Base-by-base conservation (phyloP, 2,888 invertebrate species). In the Anticlea derivata region DNA sequence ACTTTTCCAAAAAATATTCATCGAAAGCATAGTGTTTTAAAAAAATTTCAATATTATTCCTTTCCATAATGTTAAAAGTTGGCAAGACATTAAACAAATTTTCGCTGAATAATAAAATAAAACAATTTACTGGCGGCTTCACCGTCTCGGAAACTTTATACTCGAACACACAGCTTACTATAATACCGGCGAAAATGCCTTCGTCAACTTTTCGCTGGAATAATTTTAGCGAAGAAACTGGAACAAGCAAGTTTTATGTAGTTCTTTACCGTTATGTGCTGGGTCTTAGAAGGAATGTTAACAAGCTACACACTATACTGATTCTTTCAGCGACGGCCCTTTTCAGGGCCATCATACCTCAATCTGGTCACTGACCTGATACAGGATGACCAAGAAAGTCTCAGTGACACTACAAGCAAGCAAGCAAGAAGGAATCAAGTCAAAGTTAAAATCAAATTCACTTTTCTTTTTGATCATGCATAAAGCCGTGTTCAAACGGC, bases 81-180 rank as follows among this genome's bases (percentile, higher is more conserved):
- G 29, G 35, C 48, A 41, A 33, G 30, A 13, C 48, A 48, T 53
- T 53, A 39, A 48, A 48, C 48, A 40, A 40, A 44, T 53, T 53
- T 48, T 53, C 44, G 39, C 48, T 48, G 53, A 53, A 53, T 48
- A 53, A 48, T 53, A 53, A 44, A 40, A 48, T 48, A 49, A 44
- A 48, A 49, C 48, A 49, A 43, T 43, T 17, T 33, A 33, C 47
- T 29, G 38, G 30, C 31, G 13, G 41, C 49, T 34, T 35, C 10
- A 23, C 39, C 38, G 43, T 20, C 43, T 34, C 27, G 30, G 8
- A 44, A 52, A 53, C 48, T 53, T 53, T 40, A n/a, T 40, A 44
- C 53, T 44, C 24, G 34, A 31, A 47, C 52, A 39, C 44, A 38
- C 23, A 49, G 52, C 53, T 48, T 48, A 39, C 53, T 45, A 17